Evolutionary conservation across 2,113 vertebrate species (phyloP), one percentile per base, ranked within the genome.

Genomic region (Corythoichthys intestinalis): DNA sequence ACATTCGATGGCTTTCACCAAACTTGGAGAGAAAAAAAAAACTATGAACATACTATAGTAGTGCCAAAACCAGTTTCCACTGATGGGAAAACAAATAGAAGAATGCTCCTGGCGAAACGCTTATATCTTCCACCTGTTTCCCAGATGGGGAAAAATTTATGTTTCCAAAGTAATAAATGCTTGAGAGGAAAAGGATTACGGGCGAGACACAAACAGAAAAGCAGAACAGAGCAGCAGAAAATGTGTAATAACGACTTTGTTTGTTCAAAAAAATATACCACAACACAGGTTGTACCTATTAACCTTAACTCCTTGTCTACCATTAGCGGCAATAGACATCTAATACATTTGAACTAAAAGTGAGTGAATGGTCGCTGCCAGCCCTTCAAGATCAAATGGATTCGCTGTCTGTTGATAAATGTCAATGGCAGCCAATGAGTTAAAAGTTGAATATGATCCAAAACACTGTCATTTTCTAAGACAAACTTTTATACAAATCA

Each of bases 61-160:
- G 39, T 62, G 60, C 60, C 60, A 62, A 62, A 62, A 46, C 17
- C 39, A 46, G 38, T 62, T 62, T 62, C 60, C 60, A 62, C 60
- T 62, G 34, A 28, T 46, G 60, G 20, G 60, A 62, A 62, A 62
- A 62, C 17, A 62, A 62, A 20, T 12, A 46, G 60, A 62, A 28
- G 41, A 62, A 62, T 62, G 60, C 60, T 62, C 39, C 60, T 62
- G 60, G 60, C 60, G 44, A 62, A 62, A 62, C 17, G 60, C 60
- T 62, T 20, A 62, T 62, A 46, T 62, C n/a, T 62, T 62, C 60
- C 60, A 62, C 60, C 60, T 62, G 60, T 46, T 46, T 41, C 38
- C 39, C 60, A 46, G 60, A 62, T 46, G 60, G 60, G 10, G 41
- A 28, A 39, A 60, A 60, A 41, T 44, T 53, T 71, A 66, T 57